Evolutionary conservation across 2,888 invertebrate species (phyloP).

Genomic region (Hirtodrosophila confusa): DNA sequence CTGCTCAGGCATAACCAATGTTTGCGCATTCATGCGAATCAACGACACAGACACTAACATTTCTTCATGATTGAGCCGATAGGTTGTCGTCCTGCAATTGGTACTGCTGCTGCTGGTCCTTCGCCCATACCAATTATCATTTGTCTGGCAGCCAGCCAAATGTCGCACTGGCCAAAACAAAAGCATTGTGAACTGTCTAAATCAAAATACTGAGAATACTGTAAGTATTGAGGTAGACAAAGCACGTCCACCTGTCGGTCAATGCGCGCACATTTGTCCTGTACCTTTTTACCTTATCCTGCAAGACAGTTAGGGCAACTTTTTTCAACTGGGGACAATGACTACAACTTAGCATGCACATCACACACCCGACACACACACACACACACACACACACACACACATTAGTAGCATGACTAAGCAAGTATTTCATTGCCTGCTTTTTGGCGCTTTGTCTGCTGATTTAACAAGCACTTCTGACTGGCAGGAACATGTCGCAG

Average conservation of each 20-base stretch:
- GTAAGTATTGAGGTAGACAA: conserved; percentile 54
- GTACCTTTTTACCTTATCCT: neutral
- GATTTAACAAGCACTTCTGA: conserved; percentile 46
- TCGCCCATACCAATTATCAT: conserved; percentile 47
- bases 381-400: conserved; percentile 9
- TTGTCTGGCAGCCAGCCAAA: conserved; percentile 58
- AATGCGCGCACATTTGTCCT: conserved; percentile 31
- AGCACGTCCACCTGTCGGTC: conserved; percentile 53
- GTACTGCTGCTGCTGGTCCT: neutral
- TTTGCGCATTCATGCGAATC: conserved; percentile 46
- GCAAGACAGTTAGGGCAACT: neutral
- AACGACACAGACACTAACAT: conserved; percentile 38
- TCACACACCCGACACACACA: conserved; percentile 21
- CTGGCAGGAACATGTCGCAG: conserved; percentile 50
- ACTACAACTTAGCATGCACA: conserved; percentile 47
- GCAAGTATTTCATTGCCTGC: conserved; percentile 31
- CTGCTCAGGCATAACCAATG: conserved; percentile 40
- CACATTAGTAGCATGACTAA: conserved; percentile 10
- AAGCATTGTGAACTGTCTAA: conserved; percentile 47
- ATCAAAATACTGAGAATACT: conserved; percentile 53
- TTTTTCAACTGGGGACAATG: conserved; percentile 37
- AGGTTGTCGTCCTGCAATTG: conserved; percentile 7
- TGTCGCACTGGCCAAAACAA: conserved; percentile 32
- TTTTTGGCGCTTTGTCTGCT: conserved; percentile 40
- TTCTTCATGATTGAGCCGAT: conserved; percentile 53